Evolutionary conservation across 2,797 vertebrate species (phyloP).

Genomic region (Spinus pinus): DNA sequence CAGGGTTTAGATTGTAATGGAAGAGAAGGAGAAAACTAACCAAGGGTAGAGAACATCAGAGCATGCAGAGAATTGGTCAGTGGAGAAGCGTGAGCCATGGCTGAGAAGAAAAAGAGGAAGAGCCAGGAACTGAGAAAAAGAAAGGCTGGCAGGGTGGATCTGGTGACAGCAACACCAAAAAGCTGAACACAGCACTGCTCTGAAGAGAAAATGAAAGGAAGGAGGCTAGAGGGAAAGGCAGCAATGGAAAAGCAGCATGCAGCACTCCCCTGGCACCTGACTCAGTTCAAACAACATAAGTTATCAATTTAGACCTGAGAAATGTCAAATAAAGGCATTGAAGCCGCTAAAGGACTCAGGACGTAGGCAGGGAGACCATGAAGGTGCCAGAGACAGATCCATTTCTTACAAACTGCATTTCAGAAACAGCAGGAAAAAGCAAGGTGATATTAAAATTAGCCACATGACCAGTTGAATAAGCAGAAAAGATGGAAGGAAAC

Average conservation of each 20-base stretch:
- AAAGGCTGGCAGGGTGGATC: not conserved
- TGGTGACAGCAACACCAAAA: not conserved
- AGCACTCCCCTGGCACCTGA: not conserved
- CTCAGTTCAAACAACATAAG: not conserved
- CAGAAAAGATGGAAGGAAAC: not conserved
- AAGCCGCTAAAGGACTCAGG: not conserved
- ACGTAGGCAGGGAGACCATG: not conserved
- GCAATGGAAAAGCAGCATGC: not conserved
- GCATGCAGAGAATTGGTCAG: not conserved
- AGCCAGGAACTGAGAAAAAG: not conserved
- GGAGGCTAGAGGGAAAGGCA: not conserved
- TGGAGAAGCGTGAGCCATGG: not conserved
- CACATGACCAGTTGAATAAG: not conserved
- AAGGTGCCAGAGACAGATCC: not conserved
- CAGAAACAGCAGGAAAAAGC: not conserved
- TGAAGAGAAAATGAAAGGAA: not conserved
- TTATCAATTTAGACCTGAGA: not conserved
- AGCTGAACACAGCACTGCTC: not conserved
- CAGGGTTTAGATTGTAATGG: not conserved
- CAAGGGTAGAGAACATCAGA: not conserved
- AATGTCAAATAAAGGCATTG: not conserved
- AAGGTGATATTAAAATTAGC: not conserved
- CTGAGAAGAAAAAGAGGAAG: not conserved
- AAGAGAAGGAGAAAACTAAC: not conserved
- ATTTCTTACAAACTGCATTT: not conserved